Conservation (phyloP, 2,888 invertebrate species). For the Mellilla xanthometata region DNA sequence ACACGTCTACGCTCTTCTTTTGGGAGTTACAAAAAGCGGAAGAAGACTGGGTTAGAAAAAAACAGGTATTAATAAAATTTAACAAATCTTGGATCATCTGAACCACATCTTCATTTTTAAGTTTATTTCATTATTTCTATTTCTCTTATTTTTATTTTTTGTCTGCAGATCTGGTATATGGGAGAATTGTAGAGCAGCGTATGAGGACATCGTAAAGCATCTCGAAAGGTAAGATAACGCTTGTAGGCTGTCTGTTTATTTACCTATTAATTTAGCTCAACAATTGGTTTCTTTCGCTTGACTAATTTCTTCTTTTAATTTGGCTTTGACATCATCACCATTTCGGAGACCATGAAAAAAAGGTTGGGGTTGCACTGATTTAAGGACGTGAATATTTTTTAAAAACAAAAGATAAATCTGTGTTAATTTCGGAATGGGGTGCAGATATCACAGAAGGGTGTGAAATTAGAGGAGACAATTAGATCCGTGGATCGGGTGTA, state of each 20-base stretch:
- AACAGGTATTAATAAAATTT: too few species aligned
- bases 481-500: constrained; percentile 81
- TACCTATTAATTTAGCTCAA: constrained; percentile 8
- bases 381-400: constrained; percentile 24
- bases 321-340: constrained; percentile 14
- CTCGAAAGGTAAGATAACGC: constrained; percentile 91
- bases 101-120: constrained; percentile 39
- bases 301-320: constrained; percentile 11
- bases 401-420: constrained; percentile 46
- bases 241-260: constrained; percentile 15
- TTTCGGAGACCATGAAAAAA: constrained; percentile 15
- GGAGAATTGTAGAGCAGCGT: constrained; percentile 97
- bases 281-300: background rate
- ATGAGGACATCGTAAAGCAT: constrained; percentile 97
- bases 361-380: constrained; percentile 9
- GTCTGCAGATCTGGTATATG: constrained; percentile 92
- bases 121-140: constrained; percentile 44
- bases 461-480: constrained; percentile 83
- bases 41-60: too few species aligned
- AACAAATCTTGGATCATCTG: too few species aligned
- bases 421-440: constrained; percentile 60
- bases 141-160: constrained; percentile 73
- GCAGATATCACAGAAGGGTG: constrained; percentile 75
- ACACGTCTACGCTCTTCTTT: constrained; percentile 30
- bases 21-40: too few species aligned